A percentile compares a stretch with the other conserved stretches of the same genome.
phyloP scores from a whole-genome alignment of 1,140 invertebrate species.

The Semibalanus balanoides region DNA sequence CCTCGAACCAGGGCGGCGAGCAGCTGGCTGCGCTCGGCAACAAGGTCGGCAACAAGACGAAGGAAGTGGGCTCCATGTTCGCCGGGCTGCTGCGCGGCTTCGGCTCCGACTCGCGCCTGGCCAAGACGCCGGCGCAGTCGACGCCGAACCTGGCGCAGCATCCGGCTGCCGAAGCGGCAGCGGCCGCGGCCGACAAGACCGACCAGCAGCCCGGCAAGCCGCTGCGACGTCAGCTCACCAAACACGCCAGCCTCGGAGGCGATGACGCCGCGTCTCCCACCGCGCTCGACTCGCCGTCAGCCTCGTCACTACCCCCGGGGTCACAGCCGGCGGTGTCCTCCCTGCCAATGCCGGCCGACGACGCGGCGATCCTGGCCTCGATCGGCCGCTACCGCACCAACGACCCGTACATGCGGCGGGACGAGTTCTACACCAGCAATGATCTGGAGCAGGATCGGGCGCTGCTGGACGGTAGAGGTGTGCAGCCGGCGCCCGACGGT shows the following conservation, averaged over 20 bases:
- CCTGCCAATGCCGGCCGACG: neutral
- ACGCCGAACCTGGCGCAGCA: no score
- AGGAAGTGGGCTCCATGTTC: neutral
- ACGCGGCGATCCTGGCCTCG: constrained; percentile 4
- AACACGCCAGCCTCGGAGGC: no score
- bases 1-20: neutral
- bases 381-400: neutral
- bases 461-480: neutral
- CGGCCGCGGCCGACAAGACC: no score
- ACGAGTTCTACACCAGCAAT: neutral
- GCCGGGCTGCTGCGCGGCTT: neutral
- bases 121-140: neutral
- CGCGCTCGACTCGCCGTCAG: no score
- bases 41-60: constrained; percentile 3
- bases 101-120: neutral
- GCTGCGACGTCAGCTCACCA: no score
- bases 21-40: neutral
- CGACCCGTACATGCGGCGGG: neutral
- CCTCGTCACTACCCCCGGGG: no score
- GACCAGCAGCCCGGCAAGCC: no score
- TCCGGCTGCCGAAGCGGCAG: no score
- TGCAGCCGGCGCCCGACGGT: neutral
- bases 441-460: neutral
- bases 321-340: no score
- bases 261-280: no score